A percentile compares a stretch with the other conserved stretches of the same genome.
These are phyloP conservation scores for Pica pica DNA, from an alignment of 2,113 vertebrate species.

Conservation along the genomic window DNA sequence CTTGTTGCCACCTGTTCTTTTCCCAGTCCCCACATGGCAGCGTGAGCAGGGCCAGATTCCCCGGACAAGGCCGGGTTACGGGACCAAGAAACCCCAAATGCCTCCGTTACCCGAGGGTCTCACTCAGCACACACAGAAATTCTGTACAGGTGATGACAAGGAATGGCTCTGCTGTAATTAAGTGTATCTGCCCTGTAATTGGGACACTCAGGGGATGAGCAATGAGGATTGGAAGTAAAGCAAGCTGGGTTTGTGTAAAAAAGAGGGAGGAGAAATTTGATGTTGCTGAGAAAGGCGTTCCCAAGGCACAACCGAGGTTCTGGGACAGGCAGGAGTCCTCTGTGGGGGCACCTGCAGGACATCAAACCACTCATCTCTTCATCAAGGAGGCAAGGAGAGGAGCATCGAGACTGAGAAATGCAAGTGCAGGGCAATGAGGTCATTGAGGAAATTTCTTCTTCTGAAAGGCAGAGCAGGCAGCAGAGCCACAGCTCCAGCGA, in stretches of 20 bases:
- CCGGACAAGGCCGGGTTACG: neutral
- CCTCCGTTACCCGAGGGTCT: neutral
- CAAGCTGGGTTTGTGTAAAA: neutral
- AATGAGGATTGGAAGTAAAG: neutral
- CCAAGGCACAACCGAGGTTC: rapidly evolving
- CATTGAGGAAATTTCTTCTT: neutral
- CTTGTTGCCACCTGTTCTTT: constrained; percentile 28
- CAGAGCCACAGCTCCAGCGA: neutral
- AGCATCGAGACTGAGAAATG: rapidly evolving
- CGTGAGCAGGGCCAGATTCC: neutral
- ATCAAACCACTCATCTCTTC: neutral
- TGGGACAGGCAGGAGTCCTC: neutral
- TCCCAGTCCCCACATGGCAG: neutral
- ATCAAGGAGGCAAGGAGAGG: neutral
- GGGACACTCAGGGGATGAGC: neutral
- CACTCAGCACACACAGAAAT: neutral
- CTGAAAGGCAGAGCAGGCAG: neutral
- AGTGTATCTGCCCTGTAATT: rapidly evolving
- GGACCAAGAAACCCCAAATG: neutral
- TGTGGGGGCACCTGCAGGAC: neutral
- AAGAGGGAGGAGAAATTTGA: neutral
- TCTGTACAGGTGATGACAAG: rapidly evolving
- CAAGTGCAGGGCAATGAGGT: neutral
- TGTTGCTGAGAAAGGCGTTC: neutral
- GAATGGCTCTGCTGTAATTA: neutral